phyloP scores from a whole-genome alignment of 2,888 invertebrate species.

The Teleiodes luculella region DNA sequence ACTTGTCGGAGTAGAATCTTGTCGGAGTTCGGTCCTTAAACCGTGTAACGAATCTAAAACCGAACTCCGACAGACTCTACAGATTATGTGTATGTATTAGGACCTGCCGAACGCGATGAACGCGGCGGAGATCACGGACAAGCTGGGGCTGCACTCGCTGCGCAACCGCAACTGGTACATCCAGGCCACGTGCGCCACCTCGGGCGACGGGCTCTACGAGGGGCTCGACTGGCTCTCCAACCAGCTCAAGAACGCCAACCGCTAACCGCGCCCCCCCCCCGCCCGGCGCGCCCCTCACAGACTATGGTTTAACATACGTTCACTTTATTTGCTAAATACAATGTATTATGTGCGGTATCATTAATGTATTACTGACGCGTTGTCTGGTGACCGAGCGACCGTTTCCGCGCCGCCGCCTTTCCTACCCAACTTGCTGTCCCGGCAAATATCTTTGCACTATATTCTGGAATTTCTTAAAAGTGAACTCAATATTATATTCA shows the following conservation, averaged over 20 bases:
- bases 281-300: constrained; percentile 69
- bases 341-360: constrained; percentile 76
- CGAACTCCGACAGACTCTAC: too few relatives aligned
- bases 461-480: too few relatives aligned
- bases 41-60: too few relatives aligned
- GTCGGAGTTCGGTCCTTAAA: too few relatives aligned
- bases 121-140: constrained; percentile 99
- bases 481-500: too few relatives aligned
- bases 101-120: constrained; percentile 99
- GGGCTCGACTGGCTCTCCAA: constrained; percentile 99
- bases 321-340: constrained; percentile 78
- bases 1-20: too few relatives aligned
- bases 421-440: too few relatives aligned
- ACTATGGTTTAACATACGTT: constrained; percentile 79
- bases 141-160: constrained; percentile 97
- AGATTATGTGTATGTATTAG: too few relatives aligned
- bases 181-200: constrained; percentile 98
- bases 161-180: constrained; percentile 99
- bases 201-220: constrained; percentile 99
- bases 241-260: constrained; percentile 98
- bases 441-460: background rate
- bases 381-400: constrained; percentile 62
- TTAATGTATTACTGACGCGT: constrained; percentile 68
- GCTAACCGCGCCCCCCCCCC: too few relatives aligned
- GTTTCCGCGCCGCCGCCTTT: background rate